Percentiles rank a stretch among this genome's conserved stretches.
Evolutionary conservation across 2,113 vertebrate species (phyloP).

Genomic region (Atlantisia rogersi): DNA sequence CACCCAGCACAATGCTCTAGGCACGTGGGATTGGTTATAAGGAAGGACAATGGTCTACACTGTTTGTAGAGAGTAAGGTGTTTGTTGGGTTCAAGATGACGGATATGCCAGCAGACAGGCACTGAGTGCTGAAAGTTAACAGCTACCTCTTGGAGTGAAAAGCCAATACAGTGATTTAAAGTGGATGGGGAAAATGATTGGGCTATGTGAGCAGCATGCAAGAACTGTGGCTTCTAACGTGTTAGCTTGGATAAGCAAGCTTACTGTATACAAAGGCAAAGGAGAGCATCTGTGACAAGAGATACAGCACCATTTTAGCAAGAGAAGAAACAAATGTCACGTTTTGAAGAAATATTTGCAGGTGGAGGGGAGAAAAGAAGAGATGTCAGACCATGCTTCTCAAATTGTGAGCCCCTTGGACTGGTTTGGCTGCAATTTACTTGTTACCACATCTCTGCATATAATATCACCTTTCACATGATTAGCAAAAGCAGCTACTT

Average conservation of each 20-base stretch:
- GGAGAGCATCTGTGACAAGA: not conserved
- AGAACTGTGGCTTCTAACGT: not conserved
- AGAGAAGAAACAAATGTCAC: not conserved
- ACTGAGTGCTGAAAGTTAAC: not conserved
- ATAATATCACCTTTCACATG: not conserved
- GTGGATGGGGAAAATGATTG: not conserved
- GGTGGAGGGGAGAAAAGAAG: not conserved
- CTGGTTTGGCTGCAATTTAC: slow-evolving; percentile 7
- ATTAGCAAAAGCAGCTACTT: slow-evolving; percentile 21
- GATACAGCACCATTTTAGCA: not conserved
- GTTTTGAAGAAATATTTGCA: slow-evolving; percentile 44
- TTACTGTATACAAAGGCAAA: not conserved
- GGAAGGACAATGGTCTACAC: not conserved
- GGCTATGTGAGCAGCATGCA: not conserved
- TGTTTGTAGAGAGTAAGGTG: not conserved
- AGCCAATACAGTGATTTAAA: not conserved
- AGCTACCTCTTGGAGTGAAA: not conserved
- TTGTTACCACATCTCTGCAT: slow-evolving; percentile 31
- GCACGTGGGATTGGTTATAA: not conserved
- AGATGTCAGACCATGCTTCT: slow-evolving; percentile 5
- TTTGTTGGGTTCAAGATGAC: not conserved
- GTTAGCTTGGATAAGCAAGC: not conserved
- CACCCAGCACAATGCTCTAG: not conserved
- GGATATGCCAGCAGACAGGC: not conserved
- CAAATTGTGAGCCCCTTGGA: not conserved